These are phyloP conservation scores for Semnopithecus entellus DNA, from an alignment of 2,113 vertebrate species.

Conservation along the genomic window DNA sequence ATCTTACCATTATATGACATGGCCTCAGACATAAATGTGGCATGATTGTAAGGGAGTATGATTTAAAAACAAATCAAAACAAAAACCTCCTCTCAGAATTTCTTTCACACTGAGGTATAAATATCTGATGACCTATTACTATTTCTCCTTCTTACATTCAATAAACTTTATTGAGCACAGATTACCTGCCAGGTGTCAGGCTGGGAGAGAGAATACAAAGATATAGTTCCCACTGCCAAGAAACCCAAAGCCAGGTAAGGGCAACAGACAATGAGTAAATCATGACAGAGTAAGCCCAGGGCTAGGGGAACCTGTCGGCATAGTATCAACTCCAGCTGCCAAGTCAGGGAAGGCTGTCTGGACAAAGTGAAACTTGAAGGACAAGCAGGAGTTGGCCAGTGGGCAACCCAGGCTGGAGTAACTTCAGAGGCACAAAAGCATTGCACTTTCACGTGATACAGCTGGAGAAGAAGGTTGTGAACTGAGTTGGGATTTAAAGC, in stretches of 20 bases:
- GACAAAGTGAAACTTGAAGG: neutral
- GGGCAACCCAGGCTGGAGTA: neutral
- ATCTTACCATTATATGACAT: neutral
- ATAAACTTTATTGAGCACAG: neutral
- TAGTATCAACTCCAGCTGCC: neutral
- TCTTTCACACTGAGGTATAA: neutral
- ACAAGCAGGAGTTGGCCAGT: neutral
- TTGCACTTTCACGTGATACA: accelerated
- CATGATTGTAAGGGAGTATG: neutral
- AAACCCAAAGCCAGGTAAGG: neutral
- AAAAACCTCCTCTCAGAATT: neutral
- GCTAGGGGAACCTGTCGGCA: accelerated
- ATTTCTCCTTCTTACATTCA: neutral
- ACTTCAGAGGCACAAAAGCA: neutral
- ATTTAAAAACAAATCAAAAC: neutral
- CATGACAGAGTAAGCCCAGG: neutral
- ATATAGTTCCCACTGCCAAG: neutral
- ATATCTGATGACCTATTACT: too few species aligned
- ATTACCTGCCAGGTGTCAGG: neutral
- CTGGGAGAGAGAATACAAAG: neutral
- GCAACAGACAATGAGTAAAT: neutral
- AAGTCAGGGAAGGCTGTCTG: neutral
- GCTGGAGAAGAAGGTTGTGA: neutral
- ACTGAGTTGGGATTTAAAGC: neutral
- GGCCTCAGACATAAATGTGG: neutral